Evolutionary conservation across 2,797 vertebrate genomes (phyloP).

Genomic region (Pseudocheirus occidentalis): DNA sequence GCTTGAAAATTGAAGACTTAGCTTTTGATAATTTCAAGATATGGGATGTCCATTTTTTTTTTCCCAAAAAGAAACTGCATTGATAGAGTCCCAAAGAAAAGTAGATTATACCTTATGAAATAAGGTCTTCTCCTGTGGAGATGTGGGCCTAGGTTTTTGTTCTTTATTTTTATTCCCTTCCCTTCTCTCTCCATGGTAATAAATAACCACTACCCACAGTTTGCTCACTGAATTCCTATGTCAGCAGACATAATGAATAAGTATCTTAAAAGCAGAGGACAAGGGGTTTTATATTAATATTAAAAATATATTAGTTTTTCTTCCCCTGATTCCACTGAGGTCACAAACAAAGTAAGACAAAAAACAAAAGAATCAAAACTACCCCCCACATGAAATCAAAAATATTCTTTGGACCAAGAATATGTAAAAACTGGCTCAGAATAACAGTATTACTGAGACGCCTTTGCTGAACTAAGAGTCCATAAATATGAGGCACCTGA

Average conservation of each 20-base stretch:
- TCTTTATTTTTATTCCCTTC: slow-evolving; percentile 32
- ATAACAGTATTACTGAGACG: slow-evolving; percentile 73
- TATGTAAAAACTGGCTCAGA: slow-evolving; percentile 84
- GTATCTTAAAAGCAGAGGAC: slow-evolving; percentile 74
- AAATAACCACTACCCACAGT: slow-evolving; percentile 64
- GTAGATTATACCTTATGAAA: background rate
- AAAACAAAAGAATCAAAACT: slow-evolving; percentile 75
- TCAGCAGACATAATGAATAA: slow-evolving; percentile 79
- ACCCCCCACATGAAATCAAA: slow-evolving; percentile 59
- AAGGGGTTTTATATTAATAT: slow-evolving; percentile 78
- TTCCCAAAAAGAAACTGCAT: background rate
- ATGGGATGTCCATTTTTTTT: slow-evolving; percentile 20
- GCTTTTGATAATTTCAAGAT: slow-evolving; percentile 13
- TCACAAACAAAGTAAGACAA: slow-evolving; percentile 71
- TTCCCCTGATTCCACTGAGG: slow-evolving; percentile 76
- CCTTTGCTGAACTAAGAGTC: slow-evolving; percentile 70
- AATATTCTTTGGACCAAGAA: slow-evolving; percentile 85
- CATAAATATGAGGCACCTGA: slow-evolving; percentile 77
- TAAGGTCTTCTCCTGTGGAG: slow-evolving; percentile 9
- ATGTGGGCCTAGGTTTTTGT: background rate
- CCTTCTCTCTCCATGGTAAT: slow-evolving; percentile 60
- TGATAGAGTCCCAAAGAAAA: slow-evolving; percentile 45
- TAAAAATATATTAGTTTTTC: slow-evolving; percentile 86
- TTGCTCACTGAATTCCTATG: slow-evolving; percentile 68
- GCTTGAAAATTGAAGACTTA: background rate